phyloP scores from a whole-genome alignment of 2,113 vertebrate genomes.

The Eidolon helvum region DNA sequence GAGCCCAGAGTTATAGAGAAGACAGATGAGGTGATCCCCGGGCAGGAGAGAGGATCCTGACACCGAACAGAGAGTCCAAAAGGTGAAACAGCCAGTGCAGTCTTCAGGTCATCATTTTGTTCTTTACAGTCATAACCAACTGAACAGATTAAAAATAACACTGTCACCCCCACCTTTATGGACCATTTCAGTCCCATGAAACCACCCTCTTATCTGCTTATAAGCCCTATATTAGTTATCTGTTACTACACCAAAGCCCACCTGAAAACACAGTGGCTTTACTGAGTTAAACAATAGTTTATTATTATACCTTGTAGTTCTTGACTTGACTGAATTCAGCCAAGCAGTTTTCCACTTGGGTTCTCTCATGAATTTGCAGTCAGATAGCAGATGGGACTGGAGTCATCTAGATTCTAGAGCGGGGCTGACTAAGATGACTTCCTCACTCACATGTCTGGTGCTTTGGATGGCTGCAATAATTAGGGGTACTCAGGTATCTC shows the following conservation, averaged over 20 bases:
- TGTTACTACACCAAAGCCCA: not conserved
- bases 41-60: not conserved
- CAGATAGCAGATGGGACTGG: not conserved
- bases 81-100: not conserved
- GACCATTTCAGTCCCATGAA: not conserved
- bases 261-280: not conserved
- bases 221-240: not conserved
- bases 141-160: not conserved
- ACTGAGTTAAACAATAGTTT: not conserved
- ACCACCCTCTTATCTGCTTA: not conserved
- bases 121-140: not conserved
- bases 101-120: not conserved
- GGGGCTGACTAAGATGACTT: not conserved
- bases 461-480: not conserved
- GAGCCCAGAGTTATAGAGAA: not conserved
- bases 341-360: not conserved
- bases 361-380: not conserved
- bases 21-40: not conserved
- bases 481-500: not conserved
- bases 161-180: not conserved
- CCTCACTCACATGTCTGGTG: fast-evolving
- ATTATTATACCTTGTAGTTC: not conserved
- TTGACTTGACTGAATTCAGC: not conserved
- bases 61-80: not conserved
- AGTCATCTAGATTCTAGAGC: not conserved